Percentiles rank a stretch among this genome's conserved stretches.
These are phyloP conservation scores for Sparus aurata DNA, from an alignment of 2,797 vertebrate species.

Conservation along the genomic window DNA sequence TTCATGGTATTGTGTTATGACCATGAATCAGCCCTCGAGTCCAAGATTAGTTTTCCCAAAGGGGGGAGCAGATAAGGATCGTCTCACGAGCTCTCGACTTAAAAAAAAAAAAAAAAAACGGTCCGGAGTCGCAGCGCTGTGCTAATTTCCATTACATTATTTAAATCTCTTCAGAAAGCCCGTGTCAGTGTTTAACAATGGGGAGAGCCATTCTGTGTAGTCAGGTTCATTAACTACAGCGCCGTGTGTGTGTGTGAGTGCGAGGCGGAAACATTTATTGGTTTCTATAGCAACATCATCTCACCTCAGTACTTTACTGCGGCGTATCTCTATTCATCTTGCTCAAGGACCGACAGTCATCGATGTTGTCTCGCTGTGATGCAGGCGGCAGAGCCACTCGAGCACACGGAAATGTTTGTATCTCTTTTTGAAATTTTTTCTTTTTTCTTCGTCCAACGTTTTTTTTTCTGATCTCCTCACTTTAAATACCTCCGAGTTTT, in stretches of 20 bases:
- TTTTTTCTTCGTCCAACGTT: not conserved
- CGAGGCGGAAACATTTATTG: conserved; percentile 38
- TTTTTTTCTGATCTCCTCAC: not conserved
- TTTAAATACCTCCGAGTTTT: conserved; percentile 12
- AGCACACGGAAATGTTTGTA: not conserved
- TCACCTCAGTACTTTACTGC: conserved; percentile 54
- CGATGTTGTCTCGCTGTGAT: conserved; percentile 23
- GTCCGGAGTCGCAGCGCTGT: conserved; percentile 5
- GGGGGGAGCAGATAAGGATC: conserved; percentile 9
- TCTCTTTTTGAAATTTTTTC: not conserved
- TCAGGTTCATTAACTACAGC: conserved; percentile 54
- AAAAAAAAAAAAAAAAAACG: not conserved
- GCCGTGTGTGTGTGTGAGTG: not conserved
- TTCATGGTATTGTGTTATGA: conserved; percentile 5
- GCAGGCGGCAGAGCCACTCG: conserved; percentile 2
- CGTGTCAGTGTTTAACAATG: conserved; percentile 20
- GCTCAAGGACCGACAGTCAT: conserved; percentile 56
- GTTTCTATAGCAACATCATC: conserved; percentile 68
- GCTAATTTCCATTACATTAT: conserved; percentile 48
- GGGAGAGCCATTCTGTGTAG: conserved; percentile 13
- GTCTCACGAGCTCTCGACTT: not conserved
- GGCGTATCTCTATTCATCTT: conserved; percentile 50
- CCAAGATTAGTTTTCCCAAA: not conserved
- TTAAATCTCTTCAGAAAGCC: conserved; percentile 29
- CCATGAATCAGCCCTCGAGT: conserved; percentile 1